Conservation (phyloP, 2,888 invertebrate genomes). For the Athetis lepigone region DNA sequence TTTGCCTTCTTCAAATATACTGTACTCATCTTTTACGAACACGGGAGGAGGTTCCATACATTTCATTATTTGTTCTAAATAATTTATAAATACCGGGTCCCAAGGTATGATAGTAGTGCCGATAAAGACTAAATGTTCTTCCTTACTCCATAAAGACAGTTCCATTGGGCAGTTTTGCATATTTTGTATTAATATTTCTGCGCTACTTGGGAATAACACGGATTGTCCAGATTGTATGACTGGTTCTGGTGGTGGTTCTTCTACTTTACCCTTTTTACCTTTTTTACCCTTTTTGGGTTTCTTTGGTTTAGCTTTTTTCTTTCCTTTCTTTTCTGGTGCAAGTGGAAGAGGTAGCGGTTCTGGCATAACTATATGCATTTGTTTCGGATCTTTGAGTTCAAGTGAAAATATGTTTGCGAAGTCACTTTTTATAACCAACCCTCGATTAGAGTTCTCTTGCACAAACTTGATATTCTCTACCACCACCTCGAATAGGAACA, state of each 20-base stretch:
- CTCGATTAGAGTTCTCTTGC: conserved; percentile 72
- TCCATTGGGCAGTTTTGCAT: conserved; percentile 82
- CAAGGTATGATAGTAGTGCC: conserved; percentile 79
- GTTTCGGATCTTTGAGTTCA: conserved; percentile 85
- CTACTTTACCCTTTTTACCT: conserved; percentile 67
- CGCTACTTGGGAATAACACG: conserved; percentile 82
- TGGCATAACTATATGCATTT: conserved; percentile 85
- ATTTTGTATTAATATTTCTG: conserved; percentile 81
- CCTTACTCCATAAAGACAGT: conserved; percentile 85
- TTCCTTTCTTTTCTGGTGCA: conserved; percentile 79
- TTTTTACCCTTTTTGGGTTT: conserved; percentile 79
- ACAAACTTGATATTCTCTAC: conserved; percentile 80
- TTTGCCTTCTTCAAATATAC: conserved; percentile 85
- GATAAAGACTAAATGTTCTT: conserved; percentile 80
- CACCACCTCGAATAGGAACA: conserved; percentile 87
- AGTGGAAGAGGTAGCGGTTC: conserved; percentile 85
- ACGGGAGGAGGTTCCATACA: conserved; percentile 72
- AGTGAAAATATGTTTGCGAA: conserved; percentile 86
- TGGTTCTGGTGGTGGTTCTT: conserved; percentile 80
- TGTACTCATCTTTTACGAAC: conserved; percentile 81
- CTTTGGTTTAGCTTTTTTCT: conserved; percentile 73
- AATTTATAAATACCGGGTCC: conserved; percentile 79
- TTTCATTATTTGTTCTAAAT: conserved; percentile 75
- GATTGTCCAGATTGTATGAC: conserved; percentile 86
- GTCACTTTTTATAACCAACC: conserved; percentile 81